phyloP scores from a whole-genome alignment of 1,140 invertebrate genomes.

The Tenebrio molitor region DNA sequence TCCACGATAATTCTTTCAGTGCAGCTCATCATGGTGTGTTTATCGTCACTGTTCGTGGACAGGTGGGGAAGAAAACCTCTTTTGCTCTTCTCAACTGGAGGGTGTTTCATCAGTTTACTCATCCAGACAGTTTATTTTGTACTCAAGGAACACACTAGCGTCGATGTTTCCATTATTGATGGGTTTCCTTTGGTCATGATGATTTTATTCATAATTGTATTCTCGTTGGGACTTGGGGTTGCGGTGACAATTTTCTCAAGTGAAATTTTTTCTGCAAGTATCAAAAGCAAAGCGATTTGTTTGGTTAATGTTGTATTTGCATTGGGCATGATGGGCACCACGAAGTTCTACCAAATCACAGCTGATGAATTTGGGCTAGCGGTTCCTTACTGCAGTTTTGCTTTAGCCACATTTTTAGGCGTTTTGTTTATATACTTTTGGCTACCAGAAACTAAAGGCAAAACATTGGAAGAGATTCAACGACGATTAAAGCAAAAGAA shows the following conservation, averaged over 20 bases:
- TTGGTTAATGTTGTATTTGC: conserved; percentile 55
- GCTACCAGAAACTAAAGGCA: conserved; percentile 30
- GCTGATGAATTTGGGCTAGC: conserved; percentile 73
- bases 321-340: conserved; percentile 62
- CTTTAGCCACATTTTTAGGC: conserved; percentile 59
- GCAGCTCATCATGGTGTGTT: conserved; percentile 75
- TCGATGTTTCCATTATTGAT: conserved; percentile 58
- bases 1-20: conserved; percentile 70
- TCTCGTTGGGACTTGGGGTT: conserved; percentile 58
- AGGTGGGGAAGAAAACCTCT: conserved; percentile 73
- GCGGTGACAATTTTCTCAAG: conserved; percentile 60
- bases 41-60: conserved; percentile 75
- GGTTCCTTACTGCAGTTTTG: conserved; percentile 86
- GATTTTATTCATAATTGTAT: conserved; percentile 56
- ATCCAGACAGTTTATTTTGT: conserved; percentile 69
- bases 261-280: conserved; percentile 63
- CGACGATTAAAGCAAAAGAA: not conserved
- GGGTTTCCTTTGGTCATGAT: conserved; percentile 60
- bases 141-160: conserved; percentile 47
- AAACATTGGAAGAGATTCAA: conserved; percentile 33
- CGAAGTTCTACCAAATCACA: conserved; percentile 63
- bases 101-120: conserved; percentile 68
- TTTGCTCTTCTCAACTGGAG: conserved; percentile 59
- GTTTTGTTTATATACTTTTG: conserved; percentile 14
- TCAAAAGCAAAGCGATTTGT: conserved; percentile 59